Evolutionary conservation across 2,113 vertebrate species (phyloP).

Genomic region (Clarias magur): DNA sequence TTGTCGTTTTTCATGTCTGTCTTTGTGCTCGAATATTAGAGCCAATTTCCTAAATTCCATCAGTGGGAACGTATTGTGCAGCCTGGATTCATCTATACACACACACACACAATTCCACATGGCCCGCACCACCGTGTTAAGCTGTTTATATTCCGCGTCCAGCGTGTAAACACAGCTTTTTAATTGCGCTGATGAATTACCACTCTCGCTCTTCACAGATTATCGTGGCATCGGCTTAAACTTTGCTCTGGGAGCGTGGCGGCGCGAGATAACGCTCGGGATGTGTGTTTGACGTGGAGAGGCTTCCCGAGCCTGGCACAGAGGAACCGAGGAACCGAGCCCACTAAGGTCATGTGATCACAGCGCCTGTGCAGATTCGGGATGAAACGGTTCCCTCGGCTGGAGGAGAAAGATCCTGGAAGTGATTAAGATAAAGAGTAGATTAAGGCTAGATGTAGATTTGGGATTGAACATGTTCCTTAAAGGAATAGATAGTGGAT

Average conservation of each 20-base stretch:
- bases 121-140: slow-evolving; percentile 61
- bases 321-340: background rate
- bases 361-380: background rate
- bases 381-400: background rate
- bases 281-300: slow-evolving; percentile 65
- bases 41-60: slow-evolving; percentile 74
- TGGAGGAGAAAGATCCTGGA: background rate
- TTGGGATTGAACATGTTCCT: background rate
- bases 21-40: slow-evolving; percentile 70
- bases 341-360: background rate
- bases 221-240: slow-evolving; percentile 80
- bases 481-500: background rate
- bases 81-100: background rate
- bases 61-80: slow-evolving; percentile 42
- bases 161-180: slow-evolving; percentile 78
- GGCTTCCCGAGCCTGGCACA: slow-evolving; percentile 52
- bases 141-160: slow-evolving; percentile 77
- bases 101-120: background rate
- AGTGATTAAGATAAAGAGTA: background rate
- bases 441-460: background rate
- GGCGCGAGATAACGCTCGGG: slow-evolving; percentile 70
- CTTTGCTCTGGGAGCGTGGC: slow-evolving; percentile 76
- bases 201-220: slow-evolving; percentile 68
- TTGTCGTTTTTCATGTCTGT: background rate
- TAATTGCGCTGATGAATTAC: slow-evolving; percentile 76